Evolutionary conservation across 2,888 invertebrate species (phyloP), one percentile per base, ranked within the genome.

Genomic region (Caenorhabditis sinica): DNA sequence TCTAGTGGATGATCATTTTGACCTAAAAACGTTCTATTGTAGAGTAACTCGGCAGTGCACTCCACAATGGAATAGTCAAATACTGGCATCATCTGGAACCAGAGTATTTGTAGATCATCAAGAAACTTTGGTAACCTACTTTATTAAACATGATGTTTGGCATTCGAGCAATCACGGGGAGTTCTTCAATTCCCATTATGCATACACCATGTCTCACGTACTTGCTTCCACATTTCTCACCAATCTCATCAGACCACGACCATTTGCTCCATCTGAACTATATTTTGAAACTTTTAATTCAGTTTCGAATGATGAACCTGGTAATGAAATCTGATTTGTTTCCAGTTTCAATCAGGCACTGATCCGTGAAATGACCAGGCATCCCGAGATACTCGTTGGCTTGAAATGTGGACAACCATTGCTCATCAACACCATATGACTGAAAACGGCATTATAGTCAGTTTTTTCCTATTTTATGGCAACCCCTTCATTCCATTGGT

Each of bases 61-160:
- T 87, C 87, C 1, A 88, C 76, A 11, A 83, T 85, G 0, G 81
- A 61, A 36, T 84, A 85, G 71, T 88, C 88, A 61, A 88, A 87
- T 0, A 65, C 49, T 13, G 88, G 87, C 71, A 84, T 75, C 81
- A 88, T 86, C 85, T 88, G 76, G 11, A 66, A 61, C 5, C 3
- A 23, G 23, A 1, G 0, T 15, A 9, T 25, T 66, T 28, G 6
- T 15, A 25, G 33, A 36, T 15, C 28, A 9, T n/a, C 30, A 13
- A 23, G 23, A 36, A 20, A 45, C 23, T n/a, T n/a, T n/a, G 4
- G 45, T 17, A 5, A 53, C 53, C 20, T 25, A 85, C 85, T 51
- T 85, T 86, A 71, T 86, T 86, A 30, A 74, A 83, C 83, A 86
- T 83, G 2, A 86, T 43, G 63, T 86, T 83, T 5, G 86, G 86